Base-by-base conservation (phyloP, 1,140 invertebrate species). In the Polypedilum pembai region DNA sequence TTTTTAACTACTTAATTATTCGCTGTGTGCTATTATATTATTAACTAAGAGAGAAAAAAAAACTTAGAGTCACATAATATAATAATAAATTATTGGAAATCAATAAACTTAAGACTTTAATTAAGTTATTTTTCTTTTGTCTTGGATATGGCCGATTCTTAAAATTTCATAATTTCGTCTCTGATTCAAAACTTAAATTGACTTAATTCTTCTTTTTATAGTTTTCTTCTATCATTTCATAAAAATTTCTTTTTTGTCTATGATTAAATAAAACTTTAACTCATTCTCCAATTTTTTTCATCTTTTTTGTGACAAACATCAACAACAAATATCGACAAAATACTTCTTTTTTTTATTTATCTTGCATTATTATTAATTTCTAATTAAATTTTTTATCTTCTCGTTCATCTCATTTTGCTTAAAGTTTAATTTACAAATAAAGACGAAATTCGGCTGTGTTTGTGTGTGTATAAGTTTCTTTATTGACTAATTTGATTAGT, bases 1-100 rank as follows among this genome's bases (percentile, higher is more conserved):
- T 56, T 56, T 56, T 56, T 56, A 56, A 56, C 45, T 56, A 56
- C 45, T 56, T 56, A 56, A 56, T 56, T 56, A 56, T 56, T 56
- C 45, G 45, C 45, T 56, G 45, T 56, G 45, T 56, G 45, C 45
- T 56, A 56, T 56, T 56, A 56, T 56, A 56, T 56, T 56, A 12
- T 56, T 4, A 56, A 56, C 45, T 56, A 56, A 56, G 45, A 56
- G 45, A 56, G 45, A n/a, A 56, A 56, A 45, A 10, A n/a, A 56
- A 15, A 56, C 24, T 33, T 33, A 33, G n/a, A n/a, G 24, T 33
- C 24, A 3, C 2, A 56, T 56, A 56, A 15, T 15, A 4, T 56
- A 56, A n/a, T 56, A 56, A 56, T 56, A 56, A 56, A 56, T 56
- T 15, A 12, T 56, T 56, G 45, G 12, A 15, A 56, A 56, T 56